Evolutionary conservation across 2,113 vertebrate genomes (phyloP).

Genomic region (Epinephelus moara): DNA sequence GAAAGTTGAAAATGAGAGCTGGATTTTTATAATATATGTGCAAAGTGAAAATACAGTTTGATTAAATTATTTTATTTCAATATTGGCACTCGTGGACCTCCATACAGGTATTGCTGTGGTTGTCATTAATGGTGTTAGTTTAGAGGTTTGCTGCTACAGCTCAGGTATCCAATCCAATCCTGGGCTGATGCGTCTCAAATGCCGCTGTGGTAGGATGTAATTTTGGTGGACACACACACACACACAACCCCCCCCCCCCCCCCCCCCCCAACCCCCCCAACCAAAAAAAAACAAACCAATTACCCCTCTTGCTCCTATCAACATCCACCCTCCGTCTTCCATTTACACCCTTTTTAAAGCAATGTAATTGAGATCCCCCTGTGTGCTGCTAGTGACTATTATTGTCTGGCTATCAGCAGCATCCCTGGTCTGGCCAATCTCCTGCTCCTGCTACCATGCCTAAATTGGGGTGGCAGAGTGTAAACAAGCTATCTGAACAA

Average conservation of each 20-base stretch:
- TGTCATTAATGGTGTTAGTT: slow-evolving; percentile 5
- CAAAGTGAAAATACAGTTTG: not conserved
- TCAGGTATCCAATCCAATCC: slow-evolving; percentile 12
- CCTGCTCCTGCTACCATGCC: slow-evolving; percentile 51
- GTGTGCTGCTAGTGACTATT: slow-evolving; percentile 64
- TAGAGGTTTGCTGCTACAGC: slow-evolving; percentile 1
- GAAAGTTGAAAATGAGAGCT: not conserved
- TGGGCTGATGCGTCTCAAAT: slow-evolving; percentile 10
- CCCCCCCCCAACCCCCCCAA: too few species aligned
- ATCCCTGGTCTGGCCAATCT: slow-evolving; percentile 64
- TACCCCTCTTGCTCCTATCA: slow-evolving; percentile 45
- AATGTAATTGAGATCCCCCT: slow-evolving; percentile 61
- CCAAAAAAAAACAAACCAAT: slow-evolving; percentile 24
- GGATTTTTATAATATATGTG: too few species aligned
- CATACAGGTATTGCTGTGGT: not conserved
- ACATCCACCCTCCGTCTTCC: slow-evolving; percentile 30
- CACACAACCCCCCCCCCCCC: slow-evolving; percentile 16
- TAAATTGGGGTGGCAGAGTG: slow-evolving; percentile 72
- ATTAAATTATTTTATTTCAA: not conserved
- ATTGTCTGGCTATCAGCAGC: slow-evolving; percentile 65
- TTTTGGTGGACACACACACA: slow-evolving; percentile 23
- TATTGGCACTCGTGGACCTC: not conserved
- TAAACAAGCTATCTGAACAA: slow-evolving; percentile 72
- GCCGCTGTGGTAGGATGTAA: slow-evolving; percentile 17
- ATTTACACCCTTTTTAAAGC: slow-evolving; percentile 52